A percentile compares a stretch with the other conserved stretches of the same genome.
Conservation (phyloP, 2,797 vertebrate species). For the Propithecus perrieri region DNA sequence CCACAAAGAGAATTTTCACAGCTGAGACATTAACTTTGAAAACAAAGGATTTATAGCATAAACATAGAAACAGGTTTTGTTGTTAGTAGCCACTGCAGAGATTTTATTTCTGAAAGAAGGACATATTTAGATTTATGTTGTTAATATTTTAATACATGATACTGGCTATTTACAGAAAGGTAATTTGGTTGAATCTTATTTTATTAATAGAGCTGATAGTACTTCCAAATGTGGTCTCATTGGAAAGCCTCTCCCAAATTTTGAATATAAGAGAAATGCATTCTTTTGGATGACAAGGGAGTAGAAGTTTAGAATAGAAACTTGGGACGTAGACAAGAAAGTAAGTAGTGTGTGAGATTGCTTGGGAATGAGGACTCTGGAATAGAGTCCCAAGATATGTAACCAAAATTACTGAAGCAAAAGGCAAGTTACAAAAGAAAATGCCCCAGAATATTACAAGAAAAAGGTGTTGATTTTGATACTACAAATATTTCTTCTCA, state of each 20-base stretch:
- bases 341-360: neutral
- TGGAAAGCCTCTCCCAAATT: neutral
- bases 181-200: neutral
- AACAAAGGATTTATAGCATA: constrained; percentile 72
- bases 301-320: neutral
- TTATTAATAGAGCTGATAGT: neutral
- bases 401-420: neutral
- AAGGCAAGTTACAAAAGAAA: neutral
- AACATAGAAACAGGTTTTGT: constrained; percentile 65
- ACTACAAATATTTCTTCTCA: neutral
- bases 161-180: neutral
- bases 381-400: neutral
- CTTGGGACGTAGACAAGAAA: neutral
- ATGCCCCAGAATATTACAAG: neutral
- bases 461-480: neutral
- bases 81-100: neutral
- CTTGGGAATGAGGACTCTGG: neutral
- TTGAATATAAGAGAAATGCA: neutral
- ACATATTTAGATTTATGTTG: neutral
- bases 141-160: constrained; percentile 40
- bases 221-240: neutral
- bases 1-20: constrained; percentile 67
- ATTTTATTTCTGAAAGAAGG: neutral
- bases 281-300: neutral
- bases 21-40: constrained; percentile 67